Percentiles rank a stretch among this genome's conserved stretches.
Conservation (phyloP, 2,113 vertebrate genomes). For the Rana temporaria region DNA sequence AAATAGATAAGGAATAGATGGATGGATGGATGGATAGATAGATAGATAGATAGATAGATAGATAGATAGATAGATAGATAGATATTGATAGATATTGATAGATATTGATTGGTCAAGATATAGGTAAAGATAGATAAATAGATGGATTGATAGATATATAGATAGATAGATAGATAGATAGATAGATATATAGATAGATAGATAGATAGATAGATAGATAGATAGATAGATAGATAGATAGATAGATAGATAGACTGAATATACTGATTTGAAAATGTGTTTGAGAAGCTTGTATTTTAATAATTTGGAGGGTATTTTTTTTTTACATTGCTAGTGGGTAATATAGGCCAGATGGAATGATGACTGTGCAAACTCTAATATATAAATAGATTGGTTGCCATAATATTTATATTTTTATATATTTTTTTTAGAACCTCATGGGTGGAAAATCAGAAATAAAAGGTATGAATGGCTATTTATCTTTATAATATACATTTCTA, state of each 20-base stretch:
- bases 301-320: too few species aligned
- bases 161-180: too few species aligned
- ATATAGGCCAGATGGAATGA: too few species aligned
- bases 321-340: too few species aligned
- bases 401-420: not conserved
- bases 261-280: not conserved
- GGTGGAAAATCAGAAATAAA: conserved; percentile 8
- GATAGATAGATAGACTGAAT: conserved; percentile 10
- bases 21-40: conserved; percentile 13
- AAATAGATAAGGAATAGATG: not conserved
- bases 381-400: not conserved
- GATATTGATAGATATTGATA: too few species aligned
- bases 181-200: too few species aligned
- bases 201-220: not conserved
- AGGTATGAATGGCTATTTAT: not conserved
- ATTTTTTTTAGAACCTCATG: conserved; percentile 7
- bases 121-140: not conserved
- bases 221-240: conserved; percentile 21
- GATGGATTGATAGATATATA: not conserved
- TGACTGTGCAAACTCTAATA: too few species aligned
- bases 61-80: too few species aligned
- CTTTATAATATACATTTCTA: not conserved
- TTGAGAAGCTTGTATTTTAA: too few species aligned
- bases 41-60: conserved; percentile 10
- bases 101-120: too few species aligned